These are phyloP conservation scores for Lasiommata megera DNA, from an alignment of 2,888 invertebrate species.

Conservation along the genomic window DNA sequence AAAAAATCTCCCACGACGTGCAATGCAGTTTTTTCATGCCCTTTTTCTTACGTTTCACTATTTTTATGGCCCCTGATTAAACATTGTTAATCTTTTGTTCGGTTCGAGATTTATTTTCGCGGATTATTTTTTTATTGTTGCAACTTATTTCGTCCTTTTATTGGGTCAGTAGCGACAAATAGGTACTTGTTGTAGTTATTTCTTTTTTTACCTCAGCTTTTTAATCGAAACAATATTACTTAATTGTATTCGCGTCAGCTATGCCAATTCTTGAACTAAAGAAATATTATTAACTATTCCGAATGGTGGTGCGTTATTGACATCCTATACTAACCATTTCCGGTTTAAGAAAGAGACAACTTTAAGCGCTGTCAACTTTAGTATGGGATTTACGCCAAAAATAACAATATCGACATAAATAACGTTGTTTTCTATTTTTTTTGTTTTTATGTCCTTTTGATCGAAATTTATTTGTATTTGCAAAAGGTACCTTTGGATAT, in stretches of 20 bases:
- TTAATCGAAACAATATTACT: neutral
- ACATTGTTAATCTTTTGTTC: conserved; percentile 37
- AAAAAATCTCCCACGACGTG: conserved; percentile 65
- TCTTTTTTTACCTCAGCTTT: neutral
- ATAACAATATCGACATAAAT: too few relatives aligned
- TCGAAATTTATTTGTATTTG: too few relatives aligned
- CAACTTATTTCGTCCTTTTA: conserved; percentile 34
- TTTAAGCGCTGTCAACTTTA: too few relatives aligned
- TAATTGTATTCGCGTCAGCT: neutral
- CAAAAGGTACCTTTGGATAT: too few relatives aligned
- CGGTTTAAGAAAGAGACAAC: too few relatives aligned
- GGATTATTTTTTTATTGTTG: conserved; percentile 23
- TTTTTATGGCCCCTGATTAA: conserved; percentile 55
- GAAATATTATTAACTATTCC: too few relatives aligned
- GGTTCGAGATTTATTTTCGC: conserved; percentile 27
- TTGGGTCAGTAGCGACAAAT: conserved; percentile 38
- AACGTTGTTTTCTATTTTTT: too few relatives aligned
- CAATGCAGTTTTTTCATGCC: conserved; percentile 54
- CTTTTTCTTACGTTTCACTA: conserved; percentile 37
- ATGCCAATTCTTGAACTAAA: too few relatives aligned
- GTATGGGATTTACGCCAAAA: too few relatives aligned
- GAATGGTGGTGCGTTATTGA: too few relatives aligned
- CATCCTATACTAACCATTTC: too few relatives aligned
- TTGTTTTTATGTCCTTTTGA: too few relatives aligned
- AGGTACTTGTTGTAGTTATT: neutral